Evolutionary conservation across 2,113 vertebrate species (phyloP).

Genomic region (Phrynocephalus versicolor): DNA sequence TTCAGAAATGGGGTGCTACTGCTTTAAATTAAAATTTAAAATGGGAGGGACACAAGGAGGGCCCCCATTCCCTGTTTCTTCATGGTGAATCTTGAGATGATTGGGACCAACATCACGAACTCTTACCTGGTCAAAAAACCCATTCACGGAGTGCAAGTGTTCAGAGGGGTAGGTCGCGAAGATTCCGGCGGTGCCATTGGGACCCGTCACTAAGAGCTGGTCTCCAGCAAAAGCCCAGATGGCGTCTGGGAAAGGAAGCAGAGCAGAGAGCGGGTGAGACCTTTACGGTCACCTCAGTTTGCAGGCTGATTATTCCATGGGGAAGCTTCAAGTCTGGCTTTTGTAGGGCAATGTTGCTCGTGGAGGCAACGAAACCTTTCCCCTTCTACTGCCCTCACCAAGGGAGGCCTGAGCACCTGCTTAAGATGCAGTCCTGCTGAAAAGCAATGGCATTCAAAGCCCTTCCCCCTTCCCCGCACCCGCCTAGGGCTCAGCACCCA

Average conservation of each 20-base stretch:
- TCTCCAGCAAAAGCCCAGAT: slow-evolving; percentile 78
- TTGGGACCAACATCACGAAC: background rate
- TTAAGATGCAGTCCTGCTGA: background rate
- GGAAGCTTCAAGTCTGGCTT: background rate
- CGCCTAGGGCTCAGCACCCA: too few species aligned
- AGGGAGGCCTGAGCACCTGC: background rate
- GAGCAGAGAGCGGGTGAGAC: background rate
- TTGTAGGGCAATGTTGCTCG: too few species aligned
- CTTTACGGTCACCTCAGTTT: background rate
- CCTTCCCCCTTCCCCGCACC: too few species aligned
- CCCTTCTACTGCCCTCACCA: too few species aligned
- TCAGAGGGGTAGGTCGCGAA: slow-evolving; percentile 91
- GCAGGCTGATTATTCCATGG: background rate
- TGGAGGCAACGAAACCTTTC: background rate
- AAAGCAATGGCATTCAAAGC: too few species aligned
- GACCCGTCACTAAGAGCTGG: slow-evolving; percentile 71
- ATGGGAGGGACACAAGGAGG: background rate
- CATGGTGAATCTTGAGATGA: background rate
- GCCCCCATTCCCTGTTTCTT: background rate
- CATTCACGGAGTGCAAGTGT: slow-evolving; percentile 87
- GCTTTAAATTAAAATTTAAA: background rate
- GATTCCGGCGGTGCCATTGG: slow-evolving; percentile 85
- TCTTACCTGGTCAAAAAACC: slow-evolving; percentile 95
- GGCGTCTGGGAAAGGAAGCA: slow-evolving; percentile 77
- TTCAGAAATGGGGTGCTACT: background rate